These are phyloP conservation scores for Pelobates fuscus DNA, from an alignment of 2,113 vertebrate genomes.

Conservation along the genomic window DNA sequence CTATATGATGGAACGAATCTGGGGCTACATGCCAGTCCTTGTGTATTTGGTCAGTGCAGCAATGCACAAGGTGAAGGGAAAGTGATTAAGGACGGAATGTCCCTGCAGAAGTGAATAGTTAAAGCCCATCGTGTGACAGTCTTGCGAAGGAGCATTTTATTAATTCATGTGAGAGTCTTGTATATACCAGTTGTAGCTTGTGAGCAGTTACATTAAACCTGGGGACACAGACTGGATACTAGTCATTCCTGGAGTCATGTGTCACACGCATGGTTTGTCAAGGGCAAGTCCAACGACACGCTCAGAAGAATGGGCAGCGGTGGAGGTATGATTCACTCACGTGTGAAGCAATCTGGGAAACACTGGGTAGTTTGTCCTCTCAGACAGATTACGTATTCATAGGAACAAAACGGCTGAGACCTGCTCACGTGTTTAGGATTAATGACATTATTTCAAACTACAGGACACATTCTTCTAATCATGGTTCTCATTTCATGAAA, in stretches of 20 bases:
- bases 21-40: no score
- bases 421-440: slow-evolving; percentile 5
- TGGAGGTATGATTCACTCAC: slow-evolving; percentile 9
- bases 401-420: background rate
- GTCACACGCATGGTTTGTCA: background rate
- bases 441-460: background rate
- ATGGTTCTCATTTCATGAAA: no score
- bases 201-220: background rate
- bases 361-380: background rate
- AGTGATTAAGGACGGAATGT: no score
- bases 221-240: background rate
- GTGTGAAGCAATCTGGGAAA: background rate
- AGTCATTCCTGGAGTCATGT: slow-evolving; percentile 10
- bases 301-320: background rate
- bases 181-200: slow-evolving; percentile 4
- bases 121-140: background rate
- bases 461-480: no score
- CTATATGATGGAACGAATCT: no score
- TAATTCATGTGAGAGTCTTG: background rate
- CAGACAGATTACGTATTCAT: slow-evolving; percentile 1
- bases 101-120: no score
- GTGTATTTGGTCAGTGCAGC: no score
- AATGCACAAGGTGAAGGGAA: no score
- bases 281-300: slow-evolving; percentile 13
- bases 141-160: background rate